phyloP scores from a whole-genome alignment of 2,113 vertebrate species.

The Chaetodon trifascialis region DNA sequence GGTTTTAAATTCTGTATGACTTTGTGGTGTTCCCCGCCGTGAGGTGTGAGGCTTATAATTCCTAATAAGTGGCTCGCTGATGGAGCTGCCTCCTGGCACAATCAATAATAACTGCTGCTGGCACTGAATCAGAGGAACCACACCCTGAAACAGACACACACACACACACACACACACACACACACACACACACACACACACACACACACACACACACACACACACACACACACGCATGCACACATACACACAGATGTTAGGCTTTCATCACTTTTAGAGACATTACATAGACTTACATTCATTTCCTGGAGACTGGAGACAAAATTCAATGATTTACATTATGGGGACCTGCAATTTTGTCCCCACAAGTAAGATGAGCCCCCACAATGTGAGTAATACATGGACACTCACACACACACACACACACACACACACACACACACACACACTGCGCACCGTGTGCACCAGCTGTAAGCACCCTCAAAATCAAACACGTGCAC shows the following conservation, averaged over 20 bases:
- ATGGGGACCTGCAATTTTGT: too few relatives aligned
- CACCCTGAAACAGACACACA: conserved; percentile 49
- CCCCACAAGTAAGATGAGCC: too few relatives aligned
- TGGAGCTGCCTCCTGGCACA: conserved; percentile 53
- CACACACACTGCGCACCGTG: neutral
- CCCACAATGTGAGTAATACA: too few relatives aligned
- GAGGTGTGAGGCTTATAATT: conserved; percentile 54
- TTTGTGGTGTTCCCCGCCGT: conserved; percentile 32
- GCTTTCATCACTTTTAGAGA: too few relatives aligned
- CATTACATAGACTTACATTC: too few relatives aligned
- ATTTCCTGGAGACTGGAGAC: too few relatives aligned
- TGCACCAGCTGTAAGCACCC: conserved; percentile 13
- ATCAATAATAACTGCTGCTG: conserved; percentile 66
- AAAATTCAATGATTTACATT: too few relatives aligned
- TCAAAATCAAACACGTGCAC: conserved; percentile 20
- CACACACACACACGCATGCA: neutral
- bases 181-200: neutral
- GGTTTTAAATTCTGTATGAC: conserved; percentile 36
- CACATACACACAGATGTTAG: too few relatives aligned
- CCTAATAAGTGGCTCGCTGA: conserved; percentile 53
- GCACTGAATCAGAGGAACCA: conserved; percentile 47
- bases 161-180: neutral
- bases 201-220: conserved; percentile 21
- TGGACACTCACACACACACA: conserved; percentile 9
- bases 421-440: neutral